Evolutionary conservation across 2,113 vertebrate species (phyloP).

Genomic region (Alethe castanea): DNA sequence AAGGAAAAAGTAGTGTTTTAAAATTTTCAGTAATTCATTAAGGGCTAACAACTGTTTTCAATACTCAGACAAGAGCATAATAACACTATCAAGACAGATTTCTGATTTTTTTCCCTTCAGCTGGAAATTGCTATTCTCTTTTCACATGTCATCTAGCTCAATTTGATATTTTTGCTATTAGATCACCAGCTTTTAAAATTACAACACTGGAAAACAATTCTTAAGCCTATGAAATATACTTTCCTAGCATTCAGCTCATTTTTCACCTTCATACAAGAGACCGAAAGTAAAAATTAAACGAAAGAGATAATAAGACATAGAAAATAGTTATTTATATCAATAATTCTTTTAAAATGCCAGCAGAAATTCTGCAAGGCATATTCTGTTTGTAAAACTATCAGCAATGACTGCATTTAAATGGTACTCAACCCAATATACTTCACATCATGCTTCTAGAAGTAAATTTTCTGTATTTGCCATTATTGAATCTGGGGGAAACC

Average conservation of each 20-base stretch:
- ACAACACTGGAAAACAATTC: background rate
- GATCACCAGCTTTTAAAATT: background rate
- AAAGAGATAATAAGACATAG: background rate
- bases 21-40: background rate
- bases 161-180: background rate
- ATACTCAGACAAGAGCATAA: background rate
- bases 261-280: background rate
- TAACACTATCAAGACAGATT: background rate
- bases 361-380: background rate
- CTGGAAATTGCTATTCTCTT: background rate
- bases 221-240: background rate
- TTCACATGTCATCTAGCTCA: background rate
- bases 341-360: background rate
- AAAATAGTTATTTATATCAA: background rate
- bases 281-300: background rate
- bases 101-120: background rate
- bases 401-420: background rate
- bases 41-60: background rate
- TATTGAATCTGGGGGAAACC: background rate
- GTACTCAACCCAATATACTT: background rate
- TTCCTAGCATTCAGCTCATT: background rate
- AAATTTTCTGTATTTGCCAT: slow-evolving; percentile 32
- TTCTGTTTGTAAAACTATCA: background rate
- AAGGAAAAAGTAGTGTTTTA: background rate
- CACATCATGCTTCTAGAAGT: background rate